Conservation (phyloP, 2,797 vertebrate genomes). For the Dendrocincla fuliginosa region DNA sequence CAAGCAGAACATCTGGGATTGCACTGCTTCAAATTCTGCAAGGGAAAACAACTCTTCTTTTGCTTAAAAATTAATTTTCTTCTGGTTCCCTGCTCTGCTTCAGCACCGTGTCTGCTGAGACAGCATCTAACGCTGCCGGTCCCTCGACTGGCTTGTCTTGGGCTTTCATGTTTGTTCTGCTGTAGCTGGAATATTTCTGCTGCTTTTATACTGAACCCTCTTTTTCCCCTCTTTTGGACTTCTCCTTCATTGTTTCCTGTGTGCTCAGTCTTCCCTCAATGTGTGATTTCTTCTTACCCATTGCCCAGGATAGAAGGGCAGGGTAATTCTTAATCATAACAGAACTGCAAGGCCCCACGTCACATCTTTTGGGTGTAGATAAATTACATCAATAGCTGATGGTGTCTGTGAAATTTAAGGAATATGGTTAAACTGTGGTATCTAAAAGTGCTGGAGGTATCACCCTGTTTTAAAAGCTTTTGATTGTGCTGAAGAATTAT, state of each 20-base stretch:
- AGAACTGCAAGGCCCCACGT: neutral
- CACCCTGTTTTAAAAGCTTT: neutral
- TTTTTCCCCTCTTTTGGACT: neutral
- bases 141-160: rapidly evolving
- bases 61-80: neutral
- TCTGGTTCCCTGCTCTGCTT: neutral
- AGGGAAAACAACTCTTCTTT: neutral
- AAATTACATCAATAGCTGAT: neutral
- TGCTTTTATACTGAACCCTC: neutral
- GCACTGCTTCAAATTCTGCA: neutral
- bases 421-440: neutral
- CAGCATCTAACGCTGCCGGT: neutral
- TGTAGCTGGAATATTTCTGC: neutral
- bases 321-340: neutral
- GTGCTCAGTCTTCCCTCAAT: neutral
- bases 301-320: neutral
- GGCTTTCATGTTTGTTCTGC: neutral
- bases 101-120: rapidly evolving
- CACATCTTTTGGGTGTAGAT: neutral
- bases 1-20: neutral
- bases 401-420: neutral
- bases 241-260: neutral
- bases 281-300: neutral
- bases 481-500: neutral
- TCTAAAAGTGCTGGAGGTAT: neutral